Evolutionary conservation across 1,140 invertebrate genomes (phyloP).

Genomic region (Apis dorsata): DNA sequence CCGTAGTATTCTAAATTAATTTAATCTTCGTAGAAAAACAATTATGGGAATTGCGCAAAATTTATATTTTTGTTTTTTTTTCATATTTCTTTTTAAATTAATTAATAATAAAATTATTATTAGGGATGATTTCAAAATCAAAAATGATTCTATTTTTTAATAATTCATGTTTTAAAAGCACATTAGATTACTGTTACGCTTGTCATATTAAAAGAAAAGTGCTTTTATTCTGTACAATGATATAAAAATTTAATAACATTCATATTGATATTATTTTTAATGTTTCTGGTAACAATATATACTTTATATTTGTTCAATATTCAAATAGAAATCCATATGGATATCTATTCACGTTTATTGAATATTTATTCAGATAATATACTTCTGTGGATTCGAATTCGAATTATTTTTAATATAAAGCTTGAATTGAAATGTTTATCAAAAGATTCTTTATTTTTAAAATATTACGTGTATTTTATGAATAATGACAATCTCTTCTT

Average conservation of each 20-base stretch:
- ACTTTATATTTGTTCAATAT: neutral
- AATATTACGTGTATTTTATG: too few relatives aligned
- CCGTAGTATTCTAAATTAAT: neutral
- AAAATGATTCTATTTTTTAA: too few relatives aligned
- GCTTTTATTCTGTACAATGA: neutral
- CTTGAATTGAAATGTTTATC: too few relatives aligned
- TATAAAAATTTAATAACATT: neutral
- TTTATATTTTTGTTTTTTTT: neutral
- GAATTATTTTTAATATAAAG: neutral
- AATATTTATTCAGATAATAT: constrained; percentile 28
- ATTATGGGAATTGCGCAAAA: neutral
- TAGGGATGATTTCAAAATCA: too few relatives aligned
- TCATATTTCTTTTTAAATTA: too few relatives aligned
- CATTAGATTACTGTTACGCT: neutral
- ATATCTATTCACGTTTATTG: neutral
- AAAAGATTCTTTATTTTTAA: too few relatives aligned
- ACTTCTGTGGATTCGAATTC: constrained; percentile 21
- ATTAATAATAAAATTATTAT: too few relatives aligned
- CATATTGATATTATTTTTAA: constrained; percentile 1
- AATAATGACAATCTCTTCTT: too few relatives aligned
- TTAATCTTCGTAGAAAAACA: neutral
- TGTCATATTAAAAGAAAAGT: neutral
- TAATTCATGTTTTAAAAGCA: neutral
- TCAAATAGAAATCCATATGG: constrained; percentile 19
- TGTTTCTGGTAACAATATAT: constrained; percentile 24